These are phyloP conservation scores for Asteroscopus sphinx DNA, from an alignment of 2,888 invertebrate genomes.

Conservation along the genomic window DNA sequence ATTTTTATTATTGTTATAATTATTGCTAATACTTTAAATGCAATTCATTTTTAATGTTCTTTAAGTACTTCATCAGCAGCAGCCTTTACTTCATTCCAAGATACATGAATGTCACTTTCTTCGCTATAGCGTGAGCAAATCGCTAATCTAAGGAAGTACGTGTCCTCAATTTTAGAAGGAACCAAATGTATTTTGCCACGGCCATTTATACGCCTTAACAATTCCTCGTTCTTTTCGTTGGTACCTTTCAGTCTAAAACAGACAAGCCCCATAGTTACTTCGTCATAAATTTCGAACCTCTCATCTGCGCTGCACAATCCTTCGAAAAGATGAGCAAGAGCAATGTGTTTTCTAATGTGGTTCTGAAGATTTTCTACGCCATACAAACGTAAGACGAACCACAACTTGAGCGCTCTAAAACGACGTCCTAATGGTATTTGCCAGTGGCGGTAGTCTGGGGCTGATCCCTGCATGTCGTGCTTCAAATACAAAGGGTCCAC, in stretches of 20 bases:
- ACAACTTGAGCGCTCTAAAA: conserved; percentile 97
- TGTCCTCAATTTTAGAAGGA: conserved; percentile 95
- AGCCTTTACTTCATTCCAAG: conserved; percentile 96
- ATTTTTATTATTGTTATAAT: conserved; percentile 1
- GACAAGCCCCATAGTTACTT: conserved; percentile 98
- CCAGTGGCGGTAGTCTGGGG: conserved; percentile 99
- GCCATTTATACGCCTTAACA: conserved; percentile 96
- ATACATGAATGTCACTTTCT: conserved; percentile 94
- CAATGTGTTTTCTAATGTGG: conserved; percentile 95
- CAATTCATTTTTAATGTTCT: conserved; percentile 35
- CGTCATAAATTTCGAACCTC: conserved; percentile 96
- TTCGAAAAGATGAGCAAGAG: conserved; percentile 96
- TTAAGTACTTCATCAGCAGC: conserved; percentile 92
- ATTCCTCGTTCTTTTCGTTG: conserved; percentile 95
- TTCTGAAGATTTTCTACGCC: conserved; percentile 96
- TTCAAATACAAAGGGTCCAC: conserved; percentile 99
- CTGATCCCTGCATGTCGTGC: conserved; percentile 97
- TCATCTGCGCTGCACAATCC: conserved; percentile 93
- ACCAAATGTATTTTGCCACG: conserved; percentile 97
- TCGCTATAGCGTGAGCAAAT: conserved; percentile 96
- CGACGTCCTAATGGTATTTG: conserved; percentile 98
- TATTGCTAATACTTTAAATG: conserved; percentile 5
- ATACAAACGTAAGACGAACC: conserved; percentile 98
- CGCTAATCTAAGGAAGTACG: conserved; percentile 96
- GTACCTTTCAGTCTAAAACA: conserved; percentile 97